Base-by-base conservation (phyloP, 1,140 invertebrate species). In the Sminthurides bifidus region DNA sequence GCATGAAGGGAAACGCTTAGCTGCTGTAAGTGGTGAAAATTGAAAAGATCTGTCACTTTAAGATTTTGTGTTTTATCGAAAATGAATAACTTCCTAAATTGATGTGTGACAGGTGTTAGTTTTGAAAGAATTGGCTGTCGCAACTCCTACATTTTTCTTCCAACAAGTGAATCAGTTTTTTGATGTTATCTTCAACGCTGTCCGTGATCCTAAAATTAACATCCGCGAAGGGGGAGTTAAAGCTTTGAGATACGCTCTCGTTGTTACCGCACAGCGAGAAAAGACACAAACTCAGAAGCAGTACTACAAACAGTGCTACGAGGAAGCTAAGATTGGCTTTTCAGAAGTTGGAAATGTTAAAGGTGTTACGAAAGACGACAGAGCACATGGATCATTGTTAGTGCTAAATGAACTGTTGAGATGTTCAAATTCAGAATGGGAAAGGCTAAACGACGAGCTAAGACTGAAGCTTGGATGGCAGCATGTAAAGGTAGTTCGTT, bases 91-190 rank as follows among this genome's bases (percentile, higher is more conserved):
- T 35, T 35, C 10, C 33, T 6, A 14, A 53, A 17, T 38, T 0
- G 38, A 12, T 55, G 44, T 50, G 8, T 64, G 60, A 15, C 67
- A 81, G 76, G 79, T 95, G 2, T 74, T 98, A 23, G 81, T 98
- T 12, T 70, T 97, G 6, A 82, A 87, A 67, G 95, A 98, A 73
- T 72, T 99, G 15, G 95, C 95, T 12, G 82, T 92, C 17, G 88
- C 88, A 14, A 91, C 94, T 73, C 93, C 93, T 2, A 96, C 93
- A 15, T 95, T 94, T 71, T 99, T 99, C 71, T 98, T 95, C 69
- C 92, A 97, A 73, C 90, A 95, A 77, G 89, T 96, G 0, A 87
- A 88, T 17, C 83, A 83, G 44, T 98, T 98, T 71, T 98, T 98
- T 71, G 92, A 97, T 57, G 77, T 87, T 33, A 95, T 98, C 56